phyloP scores from a whole-genome alignment of 2,797 vertebrate species.

The Bovichtus variegatus region DNA sequence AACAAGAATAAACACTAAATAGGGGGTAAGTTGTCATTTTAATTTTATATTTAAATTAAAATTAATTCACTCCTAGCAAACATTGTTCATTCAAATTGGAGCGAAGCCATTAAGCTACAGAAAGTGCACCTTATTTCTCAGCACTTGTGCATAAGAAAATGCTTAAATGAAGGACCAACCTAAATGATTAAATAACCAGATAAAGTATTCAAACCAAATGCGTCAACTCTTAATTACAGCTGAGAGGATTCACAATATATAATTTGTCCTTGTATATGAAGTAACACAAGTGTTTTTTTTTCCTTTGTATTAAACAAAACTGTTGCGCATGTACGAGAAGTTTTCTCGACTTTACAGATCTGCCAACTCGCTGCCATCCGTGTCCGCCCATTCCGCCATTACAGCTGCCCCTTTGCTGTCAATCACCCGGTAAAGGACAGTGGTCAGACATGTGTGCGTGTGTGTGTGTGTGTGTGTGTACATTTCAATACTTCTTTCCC shows the following conservation, averaged over 20 bases:
- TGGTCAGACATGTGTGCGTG: not conserved
- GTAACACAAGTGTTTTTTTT: not conserved
- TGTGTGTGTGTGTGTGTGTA: not conserved
- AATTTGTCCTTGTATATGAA: not conserved
- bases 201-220: conserved; percentile 12
- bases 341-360: conserved; percentile 4
- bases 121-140: no score
- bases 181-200: conserved; percentile 20
- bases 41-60: conserved; percentile 4
- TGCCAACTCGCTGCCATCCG: conserved; percentile 13
- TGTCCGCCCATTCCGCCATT: not conserved
- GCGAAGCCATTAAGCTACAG: not conserved
- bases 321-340: not conserved
- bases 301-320: not conserved
- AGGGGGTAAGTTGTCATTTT: not conserved
- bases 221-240: not conserved
- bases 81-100: not conserved
- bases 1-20: not conserved
- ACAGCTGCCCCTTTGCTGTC: not conserved
- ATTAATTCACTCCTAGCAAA: not conserved
- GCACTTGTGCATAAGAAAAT: not conserved
- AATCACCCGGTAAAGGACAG: conserved; percentile 23
- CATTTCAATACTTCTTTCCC: conserved; percentile 5
- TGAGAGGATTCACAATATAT: not conserved
- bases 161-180: not conserved